phyloP scores from a whole-genome alignment of 1,140 invertebrate genomes.

The Augochlora pura region DNA sequence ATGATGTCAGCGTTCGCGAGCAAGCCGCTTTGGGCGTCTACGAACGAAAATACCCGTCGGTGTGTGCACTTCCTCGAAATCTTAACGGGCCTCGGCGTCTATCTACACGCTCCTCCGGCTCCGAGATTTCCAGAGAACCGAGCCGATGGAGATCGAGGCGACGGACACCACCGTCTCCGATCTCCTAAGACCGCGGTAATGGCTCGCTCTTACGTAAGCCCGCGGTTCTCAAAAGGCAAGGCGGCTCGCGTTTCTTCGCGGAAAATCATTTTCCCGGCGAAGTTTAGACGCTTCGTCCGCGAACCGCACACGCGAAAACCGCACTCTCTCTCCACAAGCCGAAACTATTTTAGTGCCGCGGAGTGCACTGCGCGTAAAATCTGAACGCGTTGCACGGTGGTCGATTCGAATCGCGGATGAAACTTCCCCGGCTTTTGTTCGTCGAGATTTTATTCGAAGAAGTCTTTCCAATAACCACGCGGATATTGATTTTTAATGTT shows the following conservation, averaged over 20 bases:
- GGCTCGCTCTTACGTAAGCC: conserved; percentile 51
- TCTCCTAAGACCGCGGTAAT: conserved; percentile 39
- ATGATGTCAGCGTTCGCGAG: conserved; percentile 55
- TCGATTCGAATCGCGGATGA: no score
- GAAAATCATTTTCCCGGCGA: neutral
- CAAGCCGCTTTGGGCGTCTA: conserved; percentile 30
- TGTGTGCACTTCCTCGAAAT: conserved; percentile 36
- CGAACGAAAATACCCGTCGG: conserved; percentile 49
- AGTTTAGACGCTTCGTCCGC: no score
- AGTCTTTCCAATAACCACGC: no score
- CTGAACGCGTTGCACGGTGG: neutral
- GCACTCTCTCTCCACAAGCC: neutral
- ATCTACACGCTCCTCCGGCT: neutral
- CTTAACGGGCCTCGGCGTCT: conserved; percentile 22
- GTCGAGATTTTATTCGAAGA: no score
- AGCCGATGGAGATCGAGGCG: neutral
- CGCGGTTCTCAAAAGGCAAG: conserved; percentile 26
- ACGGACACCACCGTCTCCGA: conserved; percentile 11
- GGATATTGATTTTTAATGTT: no score
- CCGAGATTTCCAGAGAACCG: conserved; percentile 47
- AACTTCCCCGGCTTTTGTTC: no score
- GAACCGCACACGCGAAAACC: neutral
- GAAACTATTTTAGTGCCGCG: conserved; percentile 7
- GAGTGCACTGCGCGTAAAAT: conserved; percentile 4
- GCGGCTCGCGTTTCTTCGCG: neutral